Evolutionary conservation across 2,888 invertebrate species (phyloP), one percentile per base, ranked within the genome.

Genomic region (Plusia festucae): DNA sequence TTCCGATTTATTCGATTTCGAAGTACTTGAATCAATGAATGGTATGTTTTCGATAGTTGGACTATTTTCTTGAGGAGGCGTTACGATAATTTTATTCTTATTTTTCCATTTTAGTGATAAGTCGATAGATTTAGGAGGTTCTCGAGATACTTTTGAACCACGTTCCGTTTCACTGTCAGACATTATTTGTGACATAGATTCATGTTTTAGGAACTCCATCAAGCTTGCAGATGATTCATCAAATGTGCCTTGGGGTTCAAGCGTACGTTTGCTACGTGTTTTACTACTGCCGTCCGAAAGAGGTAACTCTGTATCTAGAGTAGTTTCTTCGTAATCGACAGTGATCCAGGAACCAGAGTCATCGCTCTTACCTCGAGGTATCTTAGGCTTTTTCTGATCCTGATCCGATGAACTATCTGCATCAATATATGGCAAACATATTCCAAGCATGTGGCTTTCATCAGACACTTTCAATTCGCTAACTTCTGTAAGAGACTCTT

Each of bases 301-400:
- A 9, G 88, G 90, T 7, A 96, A 92, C 78, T 96, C 97, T 2
- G 96, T 95, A 22, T 96, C 96, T 16, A 81, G 60, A 0, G 95
- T 96, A n/a, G 96, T 95, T 76, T 97, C 97, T 73, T 97, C 97
- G 83, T 96, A 96, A 79, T 97, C 97, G 2, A 96, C 96, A 0
- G 97, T 96, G 76, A 96, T 94, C 96, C 96, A 97, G 1, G 97
- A 97, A 1, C 96, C 96, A 0, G 97, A 96, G 82, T 97, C 97
- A 85, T 97, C 97, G 76, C 97, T 97, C 79, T 94, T 93, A 68
- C 96, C 96, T 3, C 96, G 95, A 40, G 81, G 77, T 11, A 93
- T 76, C 68, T 87, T 91, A 0, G 74, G 68, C 69, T 87, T 89
- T 53, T 86, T 92, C 9, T 91, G 93, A 69, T 94, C 94, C 84